Conservation (phyloP, 53 echinoderm and acorn worm species). For the Temnopleurus reevesii region DNA sequence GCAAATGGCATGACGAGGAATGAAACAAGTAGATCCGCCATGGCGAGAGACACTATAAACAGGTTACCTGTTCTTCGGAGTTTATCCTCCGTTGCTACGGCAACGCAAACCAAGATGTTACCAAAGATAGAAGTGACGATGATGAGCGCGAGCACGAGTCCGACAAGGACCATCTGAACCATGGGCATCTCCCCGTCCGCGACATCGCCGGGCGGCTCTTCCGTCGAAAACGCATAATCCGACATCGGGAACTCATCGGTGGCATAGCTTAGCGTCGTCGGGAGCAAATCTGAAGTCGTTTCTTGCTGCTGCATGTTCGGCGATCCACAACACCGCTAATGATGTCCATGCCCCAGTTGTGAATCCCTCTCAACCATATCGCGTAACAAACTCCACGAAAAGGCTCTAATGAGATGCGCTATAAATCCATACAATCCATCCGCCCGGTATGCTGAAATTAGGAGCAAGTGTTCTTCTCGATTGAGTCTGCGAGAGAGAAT, state of each 20-base stretch:
- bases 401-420: background rate
- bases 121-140: slow-evolving; percentile 91
- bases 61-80: slow-evolving; percentile 89
- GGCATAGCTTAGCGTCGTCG: slow-evolving; percentile 13
- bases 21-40: slow-evolving; percentile 95
- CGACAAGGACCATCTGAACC: slow-evolving; percentile 73
- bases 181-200: background rate
- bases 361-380: slow-evolving; percentile 6
- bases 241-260: slow-evolving; percentile 14
- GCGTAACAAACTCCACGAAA: slow-evolving; percentile 8
- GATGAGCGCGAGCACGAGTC: slow-evolving; percentile 69
- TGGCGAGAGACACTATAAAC: slow-evolving; percentile 94
- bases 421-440: slow-evolving; percentile 32
- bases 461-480: background rate
- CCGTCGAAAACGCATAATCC: background rate
- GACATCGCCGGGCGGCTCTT: slow-evolving; percentile 2
- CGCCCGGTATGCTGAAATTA: background rate
- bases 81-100: slow-evolving; percentile 91
- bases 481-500: background rate
- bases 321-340: background rate
- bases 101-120: slow-evolving; percentile 93
- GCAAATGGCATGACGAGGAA: slow-evolving; percentile 98
- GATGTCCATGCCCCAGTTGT: slow-evolving; percentile 14
- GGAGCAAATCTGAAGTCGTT: background rate
- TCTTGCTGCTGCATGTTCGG: background rate